Conservation (phyloP, 2,113 vertebrate species). For the Cyrtonyx montezumae region DNA sequence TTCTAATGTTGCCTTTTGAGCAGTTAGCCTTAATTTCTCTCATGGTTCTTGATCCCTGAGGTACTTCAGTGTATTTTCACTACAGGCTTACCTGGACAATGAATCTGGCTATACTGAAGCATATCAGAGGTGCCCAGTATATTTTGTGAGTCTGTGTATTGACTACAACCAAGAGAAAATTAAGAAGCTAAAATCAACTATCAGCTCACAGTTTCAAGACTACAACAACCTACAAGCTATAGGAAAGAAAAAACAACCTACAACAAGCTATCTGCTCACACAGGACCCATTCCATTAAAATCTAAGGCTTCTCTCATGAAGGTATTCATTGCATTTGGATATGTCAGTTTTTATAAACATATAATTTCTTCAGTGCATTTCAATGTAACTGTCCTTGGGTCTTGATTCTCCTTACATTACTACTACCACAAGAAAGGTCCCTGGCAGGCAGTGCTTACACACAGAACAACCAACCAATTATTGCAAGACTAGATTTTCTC, state of each 20-base stretch:
- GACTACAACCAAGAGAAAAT: not conserved
- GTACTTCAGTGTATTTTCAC: not conserved
- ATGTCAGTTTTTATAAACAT: not conserved
- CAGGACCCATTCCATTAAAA: not conserved
- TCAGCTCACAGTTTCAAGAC: not conserved
- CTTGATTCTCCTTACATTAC: not conserved
- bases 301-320: not conserved
- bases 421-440: not conserved
- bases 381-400: not conserved
- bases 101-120: not conserved
- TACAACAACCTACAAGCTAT: not conserved
- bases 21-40: not conserved
- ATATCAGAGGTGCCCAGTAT: not conserved
- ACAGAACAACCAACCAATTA: not conserved
- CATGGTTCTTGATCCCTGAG: not conserved
- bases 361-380: not conserved
- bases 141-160: not conserved
- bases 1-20: not conserved
- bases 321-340: not conserved
- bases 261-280: not conserved
- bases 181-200: not conserved
- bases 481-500: not conserved
- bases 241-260: not conserved
- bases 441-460: not conserved
- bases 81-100: not conserved